These are phyloP conservation scores for Agrilus biguttatus DNA, from an alignment of 2,888 invertebrate genomes.

Conservation along the genomic window DNA sequence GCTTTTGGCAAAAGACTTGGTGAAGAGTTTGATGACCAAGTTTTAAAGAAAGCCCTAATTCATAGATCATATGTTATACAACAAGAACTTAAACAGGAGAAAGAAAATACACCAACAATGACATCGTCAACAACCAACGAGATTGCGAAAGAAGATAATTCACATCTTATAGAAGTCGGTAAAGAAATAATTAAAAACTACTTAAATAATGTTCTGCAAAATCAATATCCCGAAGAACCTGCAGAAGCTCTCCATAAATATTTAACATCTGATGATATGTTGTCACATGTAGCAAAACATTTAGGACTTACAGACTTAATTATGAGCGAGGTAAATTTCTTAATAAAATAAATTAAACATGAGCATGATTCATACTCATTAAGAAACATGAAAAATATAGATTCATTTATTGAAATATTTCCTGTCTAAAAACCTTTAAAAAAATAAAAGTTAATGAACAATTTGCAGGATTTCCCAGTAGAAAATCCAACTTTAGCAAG, in stretches of 20 bases:
- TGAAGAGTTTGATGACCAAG: conserved; percentile 61
- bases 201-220: conserved; percentile 48
- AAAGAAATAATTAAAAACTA: conserved; percentile 48
- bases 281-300: conserved; percentile 56
- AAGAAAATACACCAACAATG: conserved; percentile 12
- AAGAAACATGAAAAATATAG: neutral
- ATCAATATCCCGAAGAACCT: conserved; percentile 63
- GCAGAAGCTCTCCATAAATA: conserved; percentile 51
- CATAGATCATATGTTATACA: conserved; percentile 62
- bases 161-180: conserved; percentile 52
- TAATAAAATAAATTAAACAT: neutral
- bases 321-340: conserved; percentile 50
- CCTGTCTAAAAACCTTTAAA: too few relatives aligned
- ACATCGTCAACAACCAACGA: neutral
- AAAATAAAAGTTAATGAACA: too few relatives aligned
- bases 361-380: neutral
- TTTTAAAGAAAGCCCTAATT: conserved; percentile 64
- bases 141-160: conserved; percentile 45
- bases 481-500: conserved; percentile 48
- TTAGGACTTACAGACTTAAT: conserved; percentile 77
- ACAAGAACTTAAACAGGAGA: conserved; percentile 48
- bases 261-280: conserved; percentile 47
- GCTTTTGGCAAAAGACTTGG: conserved; percentile 76
- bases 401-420: too few relatives aligned
- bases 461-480: conserved; percentile 55